Evolutionary conservation across 2,113 vertebrate genomes (phyloP).

Genomic region (Macaca fascicularis): T2T-MFA8v1.1 NC_088376.1:105838501-105839000

Average conservation of each 20-base stretch:
- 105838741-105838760: neutral
- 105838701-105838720: neutral
- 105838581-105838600: neutral
- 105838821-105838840: neutral
- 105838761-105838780: neutral
- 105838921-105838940: neutral
- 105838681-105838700: neutral
- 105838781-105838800: neutral
- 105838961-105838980: neutral
- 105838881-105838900: neutral
- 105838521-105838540: neutral
- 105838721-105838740: neutral
- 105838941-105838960: neutral
- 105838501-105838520: neutral
- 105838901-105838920: neutral
- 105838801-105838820: neutral
- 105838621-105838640: neutral
- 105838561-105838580: neutral
- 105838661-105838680: neutral
- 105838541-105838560: neutral
- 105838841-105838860: neutral
- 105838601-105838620: neutral
- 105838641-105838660: neutral
- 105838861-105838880: neutral
- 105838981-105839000: neutral